These are phyloP conservation scores for Sternotherus odoratus DNA, from an alignment of 2,797 vertebrate species.

Conservation along the genomic window DNA sequence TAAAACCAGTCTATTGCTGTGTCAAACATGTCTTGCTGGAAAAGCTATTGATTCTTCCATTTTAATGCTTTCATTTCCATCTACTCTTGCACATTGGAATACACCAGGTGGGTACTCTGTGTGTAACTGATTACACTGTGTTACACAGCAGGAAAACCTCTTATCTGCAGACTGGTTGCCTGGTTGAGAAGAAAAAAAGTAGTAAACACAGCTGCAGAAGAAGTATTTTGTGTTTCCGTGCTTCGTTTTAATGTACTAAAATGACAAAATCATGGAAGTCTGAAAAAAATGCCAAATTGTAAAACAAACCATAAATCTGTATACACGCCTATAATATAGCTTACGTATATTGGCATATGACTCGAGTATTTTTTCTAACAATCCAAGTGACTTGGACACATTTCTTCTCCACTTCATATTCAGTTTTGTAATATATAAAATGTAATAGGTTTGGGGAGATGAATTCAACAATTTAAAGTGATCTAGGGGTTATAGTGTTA, in stretches of 20 bases:
- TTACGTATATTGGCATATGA: background rate
- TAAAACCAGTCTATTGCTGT: conserved; percentile 24
- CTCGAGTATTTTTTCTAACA: background rate
- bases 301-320: conserved; percentile 27
- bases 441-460: conserved; percentile 50
- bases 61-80: conserved; percentile 77
- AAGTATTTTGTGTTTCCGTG: conserved; percentile 77
- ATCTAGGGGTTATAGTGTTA: conserved; percentile 44
- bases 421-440: conserved; percentile 41
- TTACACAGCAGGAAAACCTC: conserved; percentile 80
- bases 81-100: conserved; percentile 58
- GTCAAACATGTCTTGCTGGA: conserved; percentile 54
- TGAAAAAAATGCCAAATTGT: conserved; percentile 65
- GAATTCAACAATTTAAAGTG: conserved; percentile 62
- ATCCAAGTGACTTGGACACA: conserved; percentile 7
- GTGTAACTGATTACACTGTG: conserved; percentile 70
- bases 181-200: conserved; percentile 71
- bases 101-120: conserved; percentile 73
- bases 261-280: conserved; percentile 73
- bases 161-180: conserved; percentile 79
- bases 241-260: conserved; percentile 79
- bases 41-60: conserved; percentile 74
- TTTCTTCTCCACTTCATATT: background rate
- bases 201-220: conserved; percentile 83
- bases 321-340: background rate